phyloP scores from a whole-genome alignment of 2,113 vertebrate genomes.

The Hemichromis elongatus region DNA sequence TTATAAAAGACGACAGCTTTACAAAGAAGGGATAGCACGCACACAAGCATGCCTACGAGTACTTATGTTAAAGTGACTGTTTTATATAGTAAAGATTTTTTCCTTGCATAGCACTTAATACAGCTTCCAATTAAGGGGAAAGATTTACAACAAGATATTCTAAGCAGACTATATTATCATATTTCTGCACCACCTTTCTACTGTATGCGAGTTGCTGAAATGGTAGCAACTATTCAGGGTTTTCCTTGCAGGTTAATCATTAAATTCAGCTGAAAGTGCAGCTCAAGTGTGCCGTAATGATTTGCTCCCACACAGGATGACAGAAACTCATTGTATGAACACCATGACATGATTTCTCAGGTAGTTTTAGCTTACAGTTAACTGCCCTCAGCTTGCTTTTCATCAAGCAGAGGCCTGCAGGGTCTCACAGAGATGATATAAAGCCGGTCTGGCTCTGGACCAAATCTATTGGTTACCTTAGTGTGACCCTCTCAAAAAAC shows the following conservation, averaged over 20 bases:
- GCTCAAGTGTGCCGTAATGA: not conserved
- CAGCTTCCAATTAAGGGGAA: not conserved
- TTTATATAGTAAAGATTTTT: not conserved
- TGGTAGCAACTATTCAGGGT: not conserved
- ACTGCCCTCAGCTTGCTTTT: constrained; percentile 13
- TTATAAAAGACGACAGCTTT: not conserved
- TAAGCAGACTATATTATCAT: not conserved
- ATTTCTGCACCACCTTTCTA: not conserved
- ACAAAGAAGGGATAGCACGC: not conserved
- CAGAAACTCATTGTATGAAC: not conserved
- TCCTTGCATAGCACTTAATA: not conserved
- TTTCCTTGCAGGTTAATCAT: constrained; percentile 7
- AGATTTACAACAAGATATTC: not conserved
- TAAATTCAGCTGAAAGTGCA: not conserved
- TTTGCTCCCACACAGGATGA: not conserved
- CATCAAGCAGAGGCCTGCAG: constrained; percentile 42
- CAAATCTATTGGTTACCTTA: constrained; percentile 45
- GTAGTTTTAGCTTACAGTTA: constrained; percentile 1
- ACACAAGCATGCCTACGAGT: fast-evolving
- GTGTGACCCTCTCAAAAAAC: constrained; percentile 33
- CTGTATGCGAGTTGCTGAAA: not conserved
- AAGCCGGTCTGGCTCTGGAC: constrained; percentile 38
- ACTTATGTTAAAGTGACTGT: not conserved
- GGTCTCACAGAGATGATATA: not conserved
- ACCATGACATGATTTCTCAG: not conserved